A percentile compares a stretch with the other conserved stretches of the same genome.
Conservation (phyloP, 2,113 vertebrate species). For the Sclerurus mexicanus region DNA sequence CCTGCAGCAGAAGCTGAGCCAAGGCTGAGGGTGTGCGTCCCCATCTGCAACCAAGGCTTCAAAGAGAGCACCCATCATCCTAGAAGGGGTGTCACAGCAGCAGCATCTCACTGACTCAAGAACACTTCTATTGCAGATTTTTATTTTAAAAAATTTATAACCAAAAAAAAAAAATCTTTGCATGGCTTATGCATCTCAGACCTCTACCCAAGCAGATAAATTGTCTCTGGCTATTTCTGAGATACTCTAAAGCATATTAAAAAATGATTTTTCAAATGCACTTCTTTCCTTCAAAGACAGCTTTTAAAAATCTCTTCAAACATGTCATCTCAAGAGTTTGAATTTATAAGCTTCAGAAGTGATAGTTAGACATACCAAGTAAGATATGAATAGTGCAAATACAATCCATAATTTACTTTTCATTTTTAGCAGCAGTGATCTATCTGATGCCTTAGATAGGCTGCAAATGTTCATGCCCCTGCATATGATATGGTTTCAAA, state of each 20-base stretch:
- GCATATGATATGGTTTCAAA: neutral
- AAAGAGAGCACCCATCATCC: neutral
- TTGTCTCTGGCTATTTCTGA: neutral
- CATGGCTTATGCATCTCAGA: neutral
- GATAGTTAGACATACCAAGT: neutral
- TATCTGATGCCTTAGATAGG: neutral
- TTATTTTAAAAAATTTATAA: neutral
- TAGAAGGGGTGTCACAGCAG: neutral
- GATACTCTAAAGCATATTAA: neutral
- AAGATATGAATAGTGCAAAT: neutral
- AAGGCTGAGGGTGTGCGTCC: neutral
- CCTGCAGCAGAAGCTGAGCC: neutral
- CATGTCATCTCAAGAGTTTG: neutral
- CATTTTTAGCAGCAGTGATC: neutral
- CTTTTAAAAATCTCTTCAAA: slow-evolving; percentile 49
- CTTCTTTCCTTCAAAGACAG: neutral
- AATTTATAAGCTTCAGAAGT: slow-evolving; percentile 26
- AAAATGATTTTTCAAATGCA: slow-evolving; percentile 1
- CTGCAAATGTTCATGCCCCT: neutral
- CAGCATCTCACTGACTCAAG: neutral
- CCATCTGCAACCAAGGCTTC: neutral
- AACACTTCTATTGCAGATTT: neutral
- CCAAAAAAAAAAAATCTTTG: neutral
- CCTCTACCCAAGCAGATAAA: slow-evolving; percentile 33
- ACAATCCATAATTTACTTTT: neutral